Conservation (phyloP, 2,888 invertebrate genomes). For the Ophion ventricosus region DNA sequence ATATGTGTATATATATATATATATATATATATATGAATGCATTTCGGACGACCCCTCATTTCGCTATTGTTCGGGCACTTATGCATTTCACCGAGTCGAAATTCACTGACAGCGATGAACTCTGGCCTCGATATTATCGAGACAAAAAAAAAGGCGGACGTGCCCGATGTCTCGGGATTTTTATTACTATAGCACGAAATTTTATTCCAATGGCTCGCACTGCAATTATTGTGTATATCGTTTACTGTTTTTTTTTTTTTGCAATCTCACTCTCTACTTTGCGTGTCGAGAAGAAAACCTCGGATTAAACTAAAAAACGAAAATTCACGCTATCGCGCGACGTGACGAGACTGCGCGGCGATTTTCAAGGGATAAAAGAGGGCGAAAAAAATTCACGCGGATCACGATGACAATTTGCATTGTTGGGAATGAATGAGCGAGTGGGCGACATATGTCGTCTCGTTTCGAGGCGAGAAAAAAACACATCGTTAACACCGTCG, state of each 20-base stretch:
- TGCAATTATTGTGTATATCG: not conserved
- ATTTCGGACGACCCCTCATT: constrained; percentile 51
- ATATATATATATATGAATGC: constrained; percentile 15
- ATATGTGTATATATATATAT: not conserved
- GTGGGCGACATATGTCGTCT: constrained; percentile 64
- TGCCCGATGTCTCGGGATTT: not conserved
- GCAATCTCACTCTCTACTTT: not conserved
- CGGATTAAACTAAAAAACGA: constrained; percentile 2
- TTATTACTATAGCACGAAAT: not conserved
- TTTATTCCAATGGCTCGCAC: not conserved
- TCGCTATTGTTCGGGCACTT: constrained; percentile 43
- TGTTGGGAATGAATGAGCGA: constrained; percentile 25
- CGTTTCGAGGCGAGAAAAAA: constrained; percentile 60
- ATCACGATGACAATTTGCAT: constrained; percentile 61
- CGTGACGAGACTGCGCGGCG: constrained; percentile 22
- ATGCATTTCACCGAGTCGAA: constrained; percentile 45
- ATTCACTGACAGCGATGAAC: constrained; percentile 39
- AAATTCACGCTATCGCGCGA: not conserved
- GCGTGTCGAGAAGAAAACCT: not conserved
- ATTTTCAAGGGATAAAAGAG: constrained; percentile 35
- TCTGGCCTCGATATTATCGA: constrained; percentile 13
- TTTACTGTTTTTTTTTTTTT: not conserved
- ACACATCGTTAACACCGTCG: constrained; percentile 61
- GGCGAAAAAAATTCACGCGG: constrained; percentile 51
- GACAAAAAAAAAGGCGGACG: not conserved